Evolutionary conservation across 2,888 invertebrate species (phyloP), one percentile per base, ranked within the genome.

Genomic region (Monochamus alternatus): DNA sequence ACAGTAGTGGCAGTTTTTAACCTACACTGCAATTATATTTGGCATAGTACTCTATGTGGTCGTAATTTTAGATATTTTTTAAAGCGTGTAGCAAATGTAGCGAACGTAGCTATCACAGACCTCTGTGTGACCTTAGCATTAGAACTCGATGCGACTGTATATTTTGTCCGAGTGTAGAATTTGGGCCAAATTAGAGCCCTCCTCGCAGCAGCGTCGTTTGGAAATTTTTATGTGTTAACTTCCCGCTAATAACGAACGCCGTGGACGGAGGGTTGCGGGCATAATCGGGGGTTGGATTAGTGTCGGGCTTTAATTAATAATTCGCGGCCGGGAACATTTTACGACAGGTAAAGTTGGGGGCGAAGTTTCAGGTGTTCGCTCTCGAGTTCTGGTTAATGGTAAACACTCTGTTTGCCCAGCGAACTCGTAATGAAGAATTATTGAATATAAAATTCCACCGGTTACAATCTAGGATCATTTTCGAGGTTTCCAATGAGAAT

Each of bases 181-280:
- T 75, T 76, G 70, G 44, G 52, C 66, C 58, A 65, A 70, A 65
- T 68, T 60, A 70, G 69, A 65, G 64, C 52, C 38, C 22, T 59
- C 58, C 51, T 63, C 44, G 51, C 63, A 70, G 65, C 69, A 58
- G 59, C 38, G 78, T 72, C 78, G 83, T 84, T 83, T 79, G 82
- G 70, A 83, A 83, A 80, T 84, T 84, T 84, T 84, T 84, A 84
- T 83, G 83, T 79, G 78, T 74, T 75, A 82, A 84, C 80, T 83
- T 83, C 80, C 80, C 82, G 81, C 80, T 83, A 81, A 81, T 83
- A 83, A 81, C 79, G 67, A 83, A 81, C 79, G 67, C 76, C 66
- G 58, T 63, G 75, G 74, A 62, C 69, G 44, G 43, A 52, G 69
- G 73, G 58, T 64, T 73, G 74, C 72, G 73, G 75, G 70, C 79